These are phyloP conservation scores for Meloidogyne hapla DNA, from an alignment of 1,140 invertebrate genomes.

Conservation along the genomic window DNA sequence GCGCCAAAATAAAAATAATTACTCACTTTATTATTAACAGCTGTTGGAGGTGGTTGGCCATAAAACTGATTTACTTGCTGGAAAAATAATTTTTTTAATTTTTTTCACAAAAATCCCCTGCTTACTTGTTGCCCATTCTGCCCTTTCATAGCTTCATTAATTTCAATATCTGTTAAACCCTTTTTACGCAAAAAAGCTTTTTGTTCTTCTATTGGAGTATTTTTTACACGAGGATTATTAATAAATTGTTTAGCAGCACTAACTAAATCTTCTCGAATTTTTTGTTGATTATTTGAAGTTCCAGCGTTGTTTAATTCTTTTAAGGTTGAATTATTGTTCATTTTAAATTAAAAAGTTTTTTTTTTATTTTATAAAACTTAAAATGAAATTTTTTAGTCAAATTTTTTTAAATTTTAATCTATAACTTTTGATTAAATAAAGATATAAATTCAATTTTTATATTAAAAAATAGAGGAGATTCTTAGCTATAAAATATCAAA, in stretches of 20 bases:
- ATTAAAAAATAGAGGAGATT: background rate
- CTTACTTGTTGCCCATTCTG: background rate
- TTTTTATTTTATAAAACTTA: background rate
- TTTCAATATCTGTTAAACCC: conserved; percentile 51
- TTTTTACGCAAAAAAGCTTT: conserved; percentile 46
- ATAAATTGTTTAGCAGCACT: conserved; percentile 45
- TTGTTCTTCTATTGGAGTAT: conserved; percentile 51
- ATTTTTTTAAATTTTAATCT: background rate
- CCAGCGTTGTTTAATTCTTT: background rate
- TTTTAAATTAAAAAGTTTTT: background rate
- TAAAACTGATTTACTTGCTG: background rate
- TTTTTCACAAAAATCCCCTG: background rate
- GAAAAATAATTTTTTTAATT: background rate
- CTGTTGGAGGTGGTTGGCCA: background rate
- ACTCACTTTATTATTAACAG: background rate
- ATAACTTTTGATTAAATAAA: background rate
- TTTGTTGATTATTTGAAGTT: background rate
- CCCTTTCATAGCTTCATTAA: conserved; percentile 43
- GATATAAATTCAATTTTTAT: background rate
- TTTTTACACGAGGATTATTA: conserved; percentile 47
- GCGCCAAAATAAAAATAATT: background rate
- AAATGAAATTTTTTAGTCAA: background rate
- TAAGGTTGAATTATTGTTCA: background rate
- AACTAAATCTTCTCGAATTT: conserved; percentile 43
- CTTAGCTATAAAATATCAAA: background rate